Base-by-base conservation (phyloP, 2,888 invertebrate species). In the Hofmannophila pseudospretella region DNA sequence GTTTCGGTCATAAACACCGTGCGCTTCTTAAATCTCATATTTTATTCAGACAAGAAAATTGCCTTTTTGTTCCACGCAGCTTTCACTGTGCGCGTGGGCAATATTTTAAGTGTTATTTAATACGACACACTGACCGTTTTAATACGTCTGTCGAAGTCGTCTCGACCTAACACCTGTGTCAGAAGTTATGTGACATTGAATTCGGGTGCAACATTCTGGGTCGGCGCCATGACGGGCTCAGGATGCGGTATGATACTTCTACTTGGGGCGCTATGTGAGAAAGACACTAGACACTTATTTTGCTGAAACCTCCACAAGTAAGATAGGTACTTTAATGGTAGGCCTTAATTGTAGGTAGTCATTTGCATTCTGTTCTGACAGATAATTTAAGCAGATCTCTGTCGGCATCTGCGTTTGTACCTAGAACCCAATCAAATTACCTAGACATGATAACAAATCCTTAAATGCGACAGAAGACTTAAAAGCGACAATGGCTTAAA, bases 41-140 rank as follows among this genome's bases (percentile, higher is more conserved):
- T 48, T 62, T 60, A 60, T 58, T 51, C 49, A 47, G 57, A 59
- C 51, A 48, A 48, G 49, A 62, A 59, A 59, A 58, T 59, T 51
- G 46, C 54, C 62, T 61, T 27, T 58, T 59, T 54, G 55, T 59
- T 58, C 52, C 58, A 51, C 51, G 42, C 54, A 58, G 69, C 78
- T 77, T 79, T 79, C 78, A 74, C 78, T 74, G 48, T 37, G 43
- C 49, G 55, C 52, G 65, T 63, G 60, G 67, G 62, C 51, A 65
- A 66, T 66, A 66, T 74, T 66, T 73, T 59, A 67, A 68, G 59
- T 66, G 60, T 77, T 77, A 72, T 73, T 77, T 73, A 76, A 77
- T 73, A 67, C 61, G 68, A 59, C 73, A 71, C 54, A 69, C 64
- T 79, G 67, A 68, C 72, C 74, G 59, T 58, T 57, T 63, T 64